These are phyloP conservation scores for Trogon surrucura DNA, from an alignment of 2,113 vertebrate genomes.

Conservation along the genomic window DNA sequence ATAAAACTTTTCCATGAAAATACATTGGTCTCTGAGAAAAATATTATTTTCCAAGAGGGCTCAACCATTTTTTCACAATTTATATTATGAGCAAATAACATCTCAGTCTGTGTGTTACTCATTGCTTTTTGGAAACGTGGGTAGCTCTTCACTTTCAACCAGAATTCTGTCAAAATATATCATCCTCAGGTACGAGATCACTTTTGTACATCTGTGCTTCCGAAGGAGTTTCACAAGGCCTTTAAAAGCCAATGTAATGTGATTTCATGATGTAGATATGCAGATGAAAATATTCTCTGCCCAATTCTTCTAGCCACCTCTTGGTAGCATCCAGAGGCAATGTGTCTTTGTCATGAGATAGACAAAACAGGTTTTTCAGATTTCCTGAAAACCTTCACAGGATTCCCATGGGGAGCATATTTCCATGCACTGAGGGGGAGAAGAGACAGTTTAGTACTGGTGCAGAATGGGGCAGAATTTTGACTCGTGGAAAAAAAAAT, in stretches of 20 bases:
- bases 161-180: not conserved
- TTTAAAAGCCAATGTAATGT: not conserved
- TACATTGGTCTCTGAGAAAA: not conserved
- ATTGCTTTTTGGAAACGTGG: not conserved
- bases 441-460: not conserved
- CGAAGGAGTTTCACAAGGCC: not conserved
- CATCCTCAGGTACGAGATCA: not conserved
- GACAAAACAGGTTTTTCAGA: conserved; percentile 1
- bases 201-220: not conserved
- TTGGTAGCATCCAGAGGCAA: not conserved
- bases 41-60: not conserved
- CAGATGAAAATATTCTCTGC: not conserved
- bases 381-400: not conserved
- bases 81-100: not conserved
- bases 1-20: conserved; percentile 31
- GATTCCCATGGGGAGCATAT: not conserved
- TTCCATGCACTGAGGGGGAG: not conserved
- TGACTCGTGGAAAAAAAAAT: not conserved
- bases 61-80: not conserved
- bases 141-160: not conserved
- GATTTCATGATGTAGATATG: not conserved
- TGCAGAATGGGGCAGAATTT: not conserved
- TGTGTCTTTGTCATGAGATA: not conserved
- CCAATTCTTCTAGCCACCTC: not conserved
- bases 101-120: not conserved